Conservation (phyloP, 2,888 invertebrate genomes). For the Caenorhabditis wallacei region DNA sequence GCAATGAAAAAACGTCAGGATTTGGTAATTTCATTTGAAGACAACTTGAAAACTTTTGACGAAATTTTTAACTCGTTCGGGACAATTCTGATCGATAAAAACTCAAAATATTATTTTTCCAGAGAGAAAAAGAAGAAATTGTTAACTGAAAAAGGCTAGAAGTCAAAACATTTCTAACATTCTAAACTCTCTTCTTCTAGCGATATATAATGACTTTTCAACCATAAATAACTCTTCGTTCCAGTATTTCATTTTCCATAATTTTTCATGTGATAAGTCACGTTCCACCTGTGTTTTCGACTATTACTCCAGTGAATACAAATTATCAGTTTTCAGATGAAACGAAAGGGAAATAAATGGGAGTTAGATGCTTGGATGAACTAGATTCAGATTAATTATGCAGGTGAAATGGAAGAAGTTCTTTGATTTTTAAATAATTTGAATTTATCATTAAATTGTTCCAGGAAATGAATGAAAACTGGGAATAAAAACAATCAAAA, state of each 20-base stretch:
- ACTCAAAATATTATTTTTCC: no score
- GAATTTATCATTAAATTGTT: no score
- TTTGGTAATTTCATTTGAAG: not conserved
- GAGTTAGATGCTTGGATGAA: not conserved
- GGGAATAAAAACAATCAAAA: no score
- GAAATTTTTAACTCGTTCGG: no score
- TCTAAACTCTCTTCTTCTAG: slow-evolving; percentile 19
- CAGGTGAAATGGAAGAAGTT: not conserved
- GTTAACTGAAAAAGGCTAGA: slow-evolving; percentile 24
- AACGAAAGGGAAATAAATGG: no score
- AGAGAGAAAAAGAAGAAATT: not conserved
- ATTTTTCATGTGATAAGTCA: slow-evolving; percentile 43
- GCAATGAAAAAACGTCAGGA: not conserved
- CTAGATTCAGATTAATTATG: slow-evolving; percentile 1
- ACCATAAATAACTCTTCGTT: slow-evolving; percentile 34
- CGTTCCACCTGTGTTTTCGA: slow-evolving; percentile 34
- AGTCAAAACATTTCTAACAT: slow-evolving; percentile 34
- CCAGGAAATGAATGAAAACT: no score
- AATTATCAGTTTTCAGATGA: slow-evolving; percentile 12
- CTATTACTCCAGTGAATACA: not conserved
- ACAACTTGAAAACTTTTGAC: not conserved
- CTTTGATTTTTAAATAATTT: not conserved
- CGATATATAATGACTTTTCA: not conserved
- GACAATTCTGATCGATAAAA: no score
- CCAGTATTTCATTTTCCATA: not conserved